Evolutionary conservation across 2,888 invertebrate genomes (phyloP).

Genomic region (Acanthoscelides obtectus): DNA sequence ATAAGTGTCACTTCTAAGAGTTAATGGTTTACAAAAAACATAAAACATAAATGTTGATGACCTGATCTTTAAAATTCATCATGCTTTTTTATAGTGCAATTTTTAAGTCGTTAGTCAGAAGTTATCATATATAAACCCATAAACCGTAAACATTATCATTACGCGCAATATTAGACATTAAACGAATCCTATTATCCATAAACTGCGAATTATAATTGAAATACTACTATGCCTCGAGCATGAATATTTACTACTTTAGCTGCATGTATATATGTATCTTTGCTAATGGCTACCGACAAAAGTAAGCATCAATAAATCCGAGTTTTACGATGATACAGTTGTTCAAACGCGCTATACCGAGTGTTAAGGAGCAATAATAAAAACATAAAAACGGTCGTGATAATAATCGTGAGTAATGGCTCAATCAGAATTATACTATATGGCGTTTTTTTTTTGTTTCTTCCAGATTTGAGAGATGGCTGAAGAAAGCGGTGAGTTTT

Average conservation of each 20-base stretch:
- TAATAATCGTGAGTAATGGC: constrained; percentile 3
- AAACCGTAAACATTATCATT: not conserved
- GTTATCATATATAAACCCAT: too few species aligned
- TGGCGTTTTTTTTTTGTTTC: constrained; percentile 22
- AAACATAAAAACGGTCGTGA: not conserved
- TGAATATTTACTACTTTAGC: not conserved
- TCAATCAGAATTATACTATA: constrained; percentile 15
- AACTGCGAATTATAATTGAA: not conserved
- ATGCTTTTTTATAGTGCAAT: too few species aligned
- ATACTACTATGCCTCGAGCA: not conserved
- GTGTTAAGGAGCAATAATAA: not conserved
- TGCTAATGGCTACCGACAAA: not conserved
- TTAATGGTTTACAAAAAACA: too few species aligned
- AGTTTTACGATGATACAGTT: not conserved
- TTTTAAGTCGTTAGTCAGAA: too few species aligned
- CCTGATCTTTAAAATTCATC: too few species aligned
- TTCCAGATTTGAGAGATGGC: constrained; percentile 27
- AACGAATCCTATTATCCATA: not conserved
- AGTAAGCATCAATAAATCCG: not conserved
- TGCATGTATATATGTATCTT: not conserved
- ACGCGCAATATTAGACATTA: not conserved
- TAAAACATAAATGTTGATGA: too few species aligned
- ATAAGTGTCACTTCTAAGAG: too few species aligned
- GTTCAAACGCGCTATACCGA: not conserved
- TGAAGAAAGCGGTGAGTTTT: not conserved